Conservation (phyloP, 2,113 vertebrate species). For the Eulemur macaco region DNA sequence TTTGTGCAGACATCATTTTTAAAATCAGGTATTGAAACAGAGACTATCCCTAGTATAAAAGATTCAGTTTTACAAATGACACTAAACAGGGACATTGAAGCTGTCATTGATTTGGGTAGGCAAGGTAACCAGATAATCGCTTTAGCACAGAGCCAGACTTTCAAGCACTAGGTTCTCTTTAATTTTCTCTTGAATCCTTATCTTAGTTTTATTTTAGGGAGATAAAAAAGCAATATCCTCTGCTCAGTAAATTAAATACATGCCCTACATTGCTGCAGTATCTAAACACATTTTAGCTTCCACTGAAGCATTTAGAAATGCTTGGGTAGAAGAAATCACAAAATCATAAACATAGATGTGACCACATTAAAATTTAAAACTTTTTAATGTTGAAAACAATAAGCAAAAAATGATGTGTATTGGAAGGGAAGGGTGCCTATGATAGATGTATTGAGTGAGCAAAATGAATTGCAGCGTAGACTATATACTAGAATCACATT, state of each 20-base stretch:
- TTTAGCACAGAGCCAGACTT: neutral
- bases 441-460: neutral
- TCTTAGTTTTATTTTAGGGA: neutral
- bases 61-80: neutral
- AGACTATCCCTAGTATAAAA: neutral
- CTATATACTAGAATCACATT: neutral
- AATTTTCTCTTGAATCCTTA: conserved; percentile 30
- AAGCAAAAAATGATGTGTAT: neutral
- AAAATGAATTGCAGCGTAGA: neutral
- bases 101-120: neutral
- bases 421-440: neutral
- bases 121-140: neutral
- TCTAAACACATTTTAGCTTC: neutral
- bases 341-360: neutral
- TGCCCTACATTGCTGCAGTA: neutral
- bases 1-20: neutral
- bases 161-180: neutral
- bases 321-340: neutral
- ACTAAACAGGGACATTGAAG: neutral
- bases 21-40: neutral
- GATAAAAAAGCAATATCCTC: conserved; percentile 14
- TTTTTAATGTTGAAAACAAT: neutral
- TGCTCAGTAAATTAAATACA: neutral
- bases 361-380: neutral
- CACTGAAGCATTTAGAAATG: neutral